Conservation (phyloP, 2,113 vertebrate genomes). For the Myotis lucifugus region DNA sequence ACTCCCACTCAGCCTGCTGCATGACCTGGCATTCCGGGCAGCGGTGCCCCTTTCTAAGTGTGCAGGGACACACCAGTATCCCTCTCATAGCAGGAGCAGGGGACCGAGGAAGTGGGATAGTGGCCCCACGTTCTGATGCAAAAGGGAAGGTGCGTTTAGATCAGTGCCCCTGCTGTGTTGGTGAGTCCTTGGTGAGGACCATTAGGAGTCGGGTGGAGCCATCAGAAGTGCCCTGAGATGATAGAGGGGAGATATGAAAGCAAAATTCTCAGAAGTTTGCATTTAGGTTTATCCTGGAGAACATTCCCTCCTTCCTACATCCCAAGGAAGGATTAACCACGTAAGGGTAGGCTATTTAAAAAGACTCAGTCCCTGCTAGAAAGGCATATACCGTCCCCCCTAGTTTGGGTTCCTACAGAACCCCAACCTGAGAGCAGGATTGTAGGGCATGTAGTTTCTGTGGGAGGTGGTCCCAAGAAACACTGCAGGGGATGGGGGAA, state of each 20-base stretch:
- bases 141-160: neutral
- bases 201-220: neutral
- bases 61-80: fast-evolving
- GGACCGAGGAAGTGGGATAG: fast-evolving
- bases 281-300: neutral
- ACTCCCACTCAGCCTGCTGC: neutral
- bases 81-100: neutral
- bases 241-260: neutral
- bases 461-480: neutral
- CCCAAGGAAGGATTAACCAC: neutral
- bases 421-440: neutral
- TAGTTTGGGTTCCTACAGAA: neutral
- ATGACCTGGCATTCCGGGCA: fast-evolving
- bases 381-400: neutral
- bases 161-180: neutral
- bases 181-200: neutral
- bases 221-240: neutral
- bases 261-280: neutral
- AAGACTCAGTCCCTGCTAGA: neutral
- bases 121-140: neutral
- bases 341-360: neutral
- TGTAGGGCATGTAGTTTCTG: neutral
- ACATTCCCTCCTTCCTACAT: neutral
- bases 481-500: no score
- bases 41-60: neutral